Percentiles rank a stretch among this genome's conserved stretches.
These are phyloP conservation scores for Neomorphus geoffroyi DNA, from an alignment of 2,797 vertebrate species.

Conservation along the genomic window DNA sequence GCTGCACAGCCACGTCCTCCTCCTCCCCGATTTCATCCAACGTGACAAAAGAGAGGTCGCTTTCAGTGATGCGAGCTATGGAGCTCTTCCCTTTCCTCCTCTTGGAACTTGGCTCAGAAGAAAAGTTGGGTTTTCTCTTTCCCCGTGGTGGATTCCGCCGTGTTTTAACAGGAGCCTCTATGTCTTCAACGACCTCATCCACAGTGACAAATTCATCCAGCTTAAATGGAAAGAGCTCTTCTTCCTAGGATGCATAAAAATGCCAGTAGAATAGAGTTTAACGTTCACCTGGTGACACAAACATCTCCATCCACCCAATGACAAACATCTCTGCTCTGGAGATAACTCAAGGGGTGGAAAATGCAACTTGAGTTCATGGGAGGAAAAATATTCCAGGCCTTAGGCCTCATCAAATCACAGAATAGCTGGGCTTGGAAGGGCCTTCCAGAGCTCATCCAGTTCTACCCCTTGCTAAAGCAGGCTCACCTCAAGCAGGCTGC, in stretches of 20 bases:
- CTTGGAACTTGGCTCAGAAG: conserved; percentile 54
- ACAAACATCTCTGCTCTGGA: too few species aligned
- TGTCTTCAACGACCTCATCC: conserved; percentile 87
- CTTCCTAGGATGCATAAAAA: conserved; percentile 45
- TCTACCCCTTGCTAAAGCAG: too few species aligned
- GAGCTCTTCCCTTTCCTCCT: conserved; percentile 65
- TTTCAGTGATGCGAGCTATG: neutral
- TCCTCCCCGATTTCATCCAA: conserved; percentile 87
- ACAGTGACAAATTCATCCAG: conserved; percentile 92
- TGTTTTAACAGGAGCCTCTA: conserved; percentile 2
- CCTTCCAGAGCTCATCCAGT: too few species aligned
- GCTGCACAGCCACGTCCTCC: conserved; percentile 68
- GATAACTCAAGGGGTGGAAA: too few species aligned
- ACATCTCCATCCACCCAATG: too few species aligned
- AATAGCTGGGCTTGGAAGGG: too few species aligned
- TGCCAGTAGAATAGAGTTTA: fast-evolving
- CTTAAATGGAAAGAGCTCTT: conserved; percentile 79
- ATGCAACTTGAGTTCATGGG: too few species aligned
- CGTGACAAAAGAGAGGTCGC: conserved; percentile 81
- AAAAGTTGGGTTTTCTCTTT: conserved; percentile 61
- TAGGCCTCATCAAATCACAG: too few species aligned
- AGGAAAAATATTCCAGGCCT: too few species aligned
- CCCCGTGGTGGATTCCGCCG: conserved; percentile 55
- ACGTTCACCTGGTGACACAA: neutral
- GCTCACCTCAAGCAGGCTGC: too few species aligned